Evolutionary conservation across 2,113 vertebrate genomes (phyloP).

Genomic region (Paedocypris sp.): DNA sequence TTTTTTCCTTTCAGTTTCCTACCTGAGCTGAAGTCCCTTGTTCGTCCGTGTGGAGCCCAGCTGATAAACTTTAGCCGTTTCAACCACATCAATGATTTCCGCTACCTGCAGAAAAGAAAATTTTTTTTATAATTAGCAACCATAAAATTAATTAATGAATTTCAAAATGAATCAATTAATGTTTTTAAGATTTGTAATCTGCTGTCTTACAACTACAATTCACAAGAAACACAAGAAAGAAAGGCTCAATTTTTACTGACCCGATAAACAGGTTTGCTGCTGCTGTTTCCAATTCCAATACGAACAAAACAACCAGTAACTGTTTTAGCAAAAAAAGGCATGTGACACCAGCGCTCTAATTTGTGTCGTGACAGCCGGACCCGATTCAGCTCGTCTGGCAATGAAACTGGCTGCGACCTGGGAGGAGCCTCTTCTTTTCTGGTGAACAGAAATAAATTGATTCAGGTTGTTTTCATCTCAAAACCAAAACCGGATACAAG

Average conservation of each 20-base stretch:
- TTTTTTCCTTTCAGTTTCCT: constrained; percentile 7
- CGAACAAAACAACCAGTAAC: constrained; percentile 95
- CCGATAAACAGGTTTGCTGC: constrained; percentile 95
- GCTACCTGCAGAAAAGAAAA: constrained; percentile 66
- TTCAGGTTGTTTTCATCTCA: not conserved
- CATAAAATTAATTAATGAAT: no score
- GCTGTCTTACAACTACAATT: no score
- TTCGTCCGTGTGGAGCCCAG: constrained; percentile 92
- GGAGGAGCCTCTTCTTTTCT: constrained; percentile 94
- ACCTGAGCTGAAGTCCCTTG: constrained; percentile 92
- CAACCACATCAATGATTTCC: constrained; percentile 93
- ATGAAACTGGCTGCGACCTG: constrained; percentile 87
- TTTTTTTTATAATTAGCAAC: no score
- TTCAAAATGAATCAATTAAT: no score
- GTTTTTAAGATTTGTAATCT: no score
- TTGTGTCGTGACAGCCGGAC: constrained; percentile 93
- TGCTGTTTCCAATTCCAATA: constrained; percentile 96
- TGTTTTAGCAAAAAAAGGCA: constrained; percentile 97
- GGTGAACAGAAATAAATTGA: not conserved
- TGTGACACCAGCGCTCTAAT: constrained; percentile 97
- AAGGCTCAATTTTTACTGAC: constrained; percentile 45
- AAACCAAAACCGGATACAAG: not conserved
- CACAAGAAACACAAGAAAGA: not conserved
- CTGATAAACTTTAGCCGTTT: constrained; percentile 95
- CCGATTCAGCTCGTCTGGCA: constrained; percentile 89